Conservation (phyloP, 1,140 invertebrate species). For the Halotydeus destructor region DNA sequence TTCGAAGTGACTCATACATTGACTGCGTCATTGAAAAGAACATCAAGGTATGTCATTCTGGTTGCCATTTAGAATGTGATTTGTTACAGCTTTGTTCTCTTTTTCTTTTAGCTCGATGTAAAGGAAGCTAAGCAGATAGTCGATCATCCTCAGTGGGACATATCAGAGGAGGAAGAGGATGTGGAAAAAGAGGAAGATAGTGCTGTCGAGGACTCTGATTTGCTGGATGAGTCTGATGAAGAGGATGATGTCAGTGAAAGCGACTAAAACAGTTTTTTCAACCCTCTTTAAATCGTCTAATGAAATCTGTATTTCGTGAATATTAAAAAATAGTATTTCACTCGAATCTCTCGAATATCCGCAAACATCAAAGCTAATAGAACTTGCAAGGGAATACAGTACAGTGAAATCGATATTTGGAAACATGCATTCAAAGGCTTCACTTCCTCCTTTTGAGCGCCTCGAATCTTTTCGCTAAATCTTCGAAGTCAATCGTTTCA, state of each 20-base stretch:
- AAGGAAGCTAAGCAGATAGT: constrained; percentile 76
- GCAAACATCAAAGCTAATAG: too few relatives aligned
- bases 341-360: too few relatives aligned
- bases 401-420: background rate
- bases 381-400: too few relatives aligned
- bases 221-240: constrained; percentile 14
- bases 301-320: too few relatives aligned
- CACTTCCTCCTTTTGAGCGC: constrained; percentile 1
- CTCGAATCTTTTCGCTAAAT: constrained; percentile 5
- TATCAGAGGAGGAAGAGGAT: constrained; percentile 77
- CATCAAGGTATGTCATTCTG: constrained; percentile 41
- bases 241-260: too few relatives aligned
- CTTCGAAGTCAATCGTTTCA: constrained; percentile 3
- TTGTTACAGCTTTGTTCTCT: constrained; percentile 11
- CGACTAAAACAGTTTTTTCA: too few relatives aligned
- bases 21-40: constrained; percentile 72
- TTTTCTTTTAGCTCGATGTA: constrained; percentile 51
- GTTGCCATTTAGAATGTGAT: background rate
- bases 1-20: constrained; percentile 80
- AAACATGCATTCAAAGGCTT: background rate
- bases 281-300: too few relatives aligned
- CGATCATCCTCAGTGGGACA: constrained; percentile 88
- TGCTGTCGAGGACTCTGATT: constrained; percentile 23
- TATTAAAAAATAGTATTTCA: too few relatives aligned
- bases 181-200: constrained; percentile 32